These are phyloP conservation scores for Ernsta delagoae DNA, from an alignment of 2,888 invertebrate genomes.

Conservation along the genomic window DNA sequence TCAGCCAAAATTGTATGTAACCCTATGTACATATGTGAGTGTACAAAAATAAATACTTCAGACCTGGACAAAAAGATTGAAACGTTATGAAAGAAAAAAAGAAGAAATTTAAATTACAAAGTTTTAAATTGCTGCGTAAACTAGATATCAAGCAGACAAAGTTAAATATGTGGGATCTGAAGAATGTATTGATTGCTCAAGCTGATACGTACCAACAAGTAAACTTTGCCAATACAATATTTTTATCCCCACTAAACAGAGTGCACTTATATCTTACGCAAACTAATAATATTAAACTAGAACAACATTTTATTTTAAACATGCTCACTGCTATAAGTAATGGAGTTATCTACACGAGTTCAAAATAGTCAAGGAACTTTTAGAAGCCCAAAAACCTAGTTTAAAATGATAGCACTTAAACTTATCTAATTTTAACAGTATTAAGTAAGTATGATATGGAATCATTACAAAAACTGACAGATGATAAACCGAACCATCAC, in stretches of 20 bases:
- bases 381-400: too few relatives aligned
- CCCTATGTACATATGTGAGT: too few relatives aligned
- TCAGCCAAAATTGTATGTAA: too few relatives aligned
- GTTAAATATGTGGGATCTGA: neutral
- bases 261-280: conserved; percentile 16
- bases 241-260: conserved; percentile 10
- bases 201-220: conserved; percentile 2
- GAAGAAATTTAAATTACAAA: too few relatives aligned
- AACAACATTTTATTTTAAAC: conserved; percentile 7
- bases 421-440: too few relatives aligned
- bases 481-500: conserved; percentile 8
- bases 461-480: neutral
- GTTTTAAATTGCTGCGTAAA: too few relatives aligned
- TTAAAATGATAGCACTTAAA: too few relatives aligned
- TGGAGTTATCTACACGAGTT: too few relatives aligned
- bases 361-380: too few relatives aligned
- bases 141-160: neutral
- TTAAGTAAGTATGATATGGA: neutral
- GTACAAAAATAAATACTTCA: too few relatives aligned
- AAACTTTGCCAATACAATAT: conserved; percentile 17
- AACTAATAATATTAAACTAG: conserved; percentile 16
- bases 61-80: too few relatives aligned
- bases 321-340: neutral
- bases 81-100: too few relatives aligned
- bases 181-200: conserved; percentile 12